Base-by-base conservation (phyloP, 2,113 vertebrate genomes). In the Rana temporaria region DNA sequence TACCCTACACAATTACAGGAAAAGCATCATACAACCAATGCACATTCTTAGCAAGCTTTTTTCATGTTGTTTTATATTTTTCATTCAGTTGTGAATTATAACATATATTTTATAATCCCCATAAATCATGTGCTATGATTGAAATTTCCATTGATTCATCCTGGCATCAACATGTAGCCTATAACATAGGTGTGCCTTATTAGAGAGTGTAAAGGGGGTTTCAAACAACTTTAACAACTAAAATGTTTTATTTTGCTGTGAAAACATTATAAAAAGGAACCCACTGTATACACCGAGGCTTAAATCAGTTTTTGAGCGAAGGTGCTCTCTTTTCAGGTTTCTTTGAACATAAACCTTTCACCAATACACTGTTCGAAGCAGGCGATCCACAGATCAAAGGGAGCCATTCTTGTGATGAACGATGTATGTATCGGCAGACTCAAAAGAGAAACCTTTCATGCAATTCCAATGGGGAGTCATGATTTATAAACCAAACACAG, bases 401-500 rank as follows among this genome's bases (percentile, higher is more conserved):
- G 14, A 73, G 42, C 48, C 59, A 56, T 38, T 53, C 79, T 74
- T 73, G 60, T 73, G 79, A 82, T 82, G 59, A 82, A 82, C 74
- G 69, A 65, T 82, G 42, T 64, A 73, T 81, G 69, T 69, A 19
- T 64, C 55, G 32, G 24, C 32, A 71, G 57, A 38, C 30, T 70
- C 66, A 80, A 66, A 78, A 55, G 48, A 66, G 60, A 77, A 79
- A 68, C 64, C 62, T 67, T 79, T 79, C 63, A 67, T 32, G 57
- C 26, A 20, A 67, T 67, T 79, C 34, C 78, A 22, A 24, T 9
- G 55, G 66, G 65, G 22, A 79, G 38, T 38, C 32, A 19, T 59
- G 65, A 59, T 70, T 69, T 70, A 59, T 59, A 79, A 79, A 68
- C 78, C 64, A 79, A 60, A 70, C 66, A 79, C 55, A 79, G 78